phyloP scores from a whole-genome alignment of 2,888 invertebrate species.

The Cryptosula pallasiana region DNA sequence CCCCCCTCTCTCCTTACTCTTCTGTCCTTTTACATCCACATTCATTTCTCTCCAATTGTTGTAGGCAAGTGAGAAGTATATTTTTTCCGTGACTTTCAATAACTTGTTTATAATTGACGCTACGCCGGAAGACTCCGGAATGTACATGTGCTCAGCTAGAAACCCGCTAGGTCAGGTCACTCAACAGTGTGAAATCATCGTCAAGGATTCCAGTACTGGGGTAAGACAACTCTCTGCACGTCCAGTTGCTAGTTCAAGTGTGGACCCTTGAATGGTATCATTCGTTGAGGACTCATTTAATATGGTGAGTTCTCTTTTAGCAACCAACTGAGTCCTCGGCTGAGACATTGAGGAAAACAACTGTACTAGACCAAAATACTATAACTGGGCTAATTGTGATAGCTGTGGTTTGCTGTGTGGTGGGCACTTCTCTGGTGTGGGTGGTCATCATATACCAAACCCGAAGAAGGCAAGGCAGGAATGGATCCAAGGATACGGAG shows the following conservation, averaged over 20 bases:
- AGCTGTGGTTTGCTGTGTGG: slow-evolving; percentile 81
- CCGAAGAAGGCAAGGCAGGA: slow-evolving; percentile 46
- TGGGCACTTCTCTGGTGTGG: slow-evolving; percentile 86
- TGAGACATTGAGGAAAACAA: neutral
- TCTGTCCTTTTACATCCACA: too few species aligned
- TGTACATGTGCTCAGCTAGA: slow-evolving; percentile 82
- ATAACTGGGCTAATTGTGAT: slow-evolving; percentile 83
- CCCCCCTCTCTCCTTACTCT: too few species aligned
- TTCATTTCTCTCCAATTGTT: too few species aligned
- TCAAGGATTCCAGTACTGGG: neutral
- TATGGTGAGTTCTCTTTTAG: neutral
- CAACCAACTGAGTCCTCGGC: neutral
- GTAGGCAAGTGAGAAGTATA: slow-evolving; percentile 54
- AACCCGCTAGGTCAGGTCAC: slow-evolving; percentile 67
- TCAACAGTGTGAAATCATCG: slow-evolving; percentile 9
- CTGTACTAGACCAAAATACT: slow-evolving; percentile 62
- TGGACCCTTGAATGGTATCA: too few species aligned
- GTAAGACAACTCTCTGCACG: too few species aligned
- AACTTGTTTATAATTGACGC: slow-evolving; percentile 80
- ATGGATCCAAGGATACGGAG: neutral
- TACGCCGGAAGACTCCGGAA: slow-evolving; percentile 71
- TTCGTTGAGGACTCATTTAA: too few species aligned
- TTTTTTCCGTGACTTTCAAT: slow-evolving; percentile 80
- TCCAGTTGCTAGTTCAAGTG: too few species aligned
- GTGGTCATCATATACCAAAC: slow-evolving; percentile 84